Conservation (phyloP, 2,888 invertebrate genomes). For the Emesis russula region DNA sequence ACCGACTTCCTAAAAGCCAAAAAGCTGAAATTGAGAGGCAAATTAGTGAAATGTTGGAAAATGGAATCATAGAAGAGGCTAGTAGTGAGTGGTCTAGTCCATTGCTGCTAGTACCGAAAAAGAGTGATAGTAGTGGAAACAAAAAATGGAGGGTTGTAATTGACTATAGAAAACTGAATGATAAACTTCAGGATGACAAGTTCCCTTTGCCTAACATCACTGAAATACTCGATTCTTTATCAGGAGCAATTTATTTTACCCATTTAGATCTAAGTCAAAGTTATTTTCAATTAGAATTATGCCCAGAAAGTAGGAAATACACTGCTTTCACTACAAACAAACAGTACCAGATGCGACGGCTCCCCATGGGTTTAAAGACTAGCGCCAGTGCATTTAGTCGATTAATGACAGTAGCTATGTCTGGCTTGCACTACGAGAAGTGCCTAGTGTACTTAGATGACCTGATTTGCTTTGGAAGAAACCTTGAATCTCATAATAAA, state of each 20-base stretch:
- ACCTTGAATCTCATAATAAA: slow-evolving; percentile 21
- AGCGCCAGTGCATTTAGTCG: slow-evolving; percentile 50
- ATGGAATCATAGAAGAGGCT: background rate
- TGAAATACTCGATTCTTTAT: background rate
- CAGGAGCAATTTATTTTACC: background rate
- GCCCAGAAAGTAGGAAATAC: slow-evolving; percentile 29
- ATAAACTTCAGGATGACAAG: background rate
- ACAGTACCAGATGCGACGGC: slow-evolving; percentile 49
- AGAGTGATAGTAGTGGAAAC: background rate
- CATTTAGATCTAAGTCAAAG: background rate
- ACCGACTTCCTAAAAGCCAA: slow-evolving; percentile 61
- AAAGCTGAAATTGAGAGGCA: slow-evolving; percentile 60
- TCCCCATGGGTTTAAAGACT: slow-evolving; percentile 55
- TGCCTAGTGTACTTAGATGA: background rate
- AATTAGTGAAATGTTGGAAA: slow-evolving; percentile 37
- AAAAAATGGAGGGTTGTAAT: background rate
- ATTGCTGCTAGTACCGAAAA: background rate
- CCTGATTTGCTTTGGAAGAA: background rate
- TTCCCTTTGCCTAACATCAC: background rate
- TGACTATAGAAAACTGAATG: background rate
- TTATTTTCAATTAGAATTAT: slow-evolving; percentile 31
- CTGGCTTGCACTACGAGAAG: background rate
- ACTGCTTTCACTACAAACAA: slow-evolving; percentile 54
- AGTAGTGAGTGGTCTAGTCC: background rate
- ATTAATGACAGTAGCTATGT: slow-evolving; percentile 49